These are phyloP conservation scores for Tenthredo notha DNA, from an alignment of 2,888 invertebrate genomes.

Conservation along the genomic window DNA sequence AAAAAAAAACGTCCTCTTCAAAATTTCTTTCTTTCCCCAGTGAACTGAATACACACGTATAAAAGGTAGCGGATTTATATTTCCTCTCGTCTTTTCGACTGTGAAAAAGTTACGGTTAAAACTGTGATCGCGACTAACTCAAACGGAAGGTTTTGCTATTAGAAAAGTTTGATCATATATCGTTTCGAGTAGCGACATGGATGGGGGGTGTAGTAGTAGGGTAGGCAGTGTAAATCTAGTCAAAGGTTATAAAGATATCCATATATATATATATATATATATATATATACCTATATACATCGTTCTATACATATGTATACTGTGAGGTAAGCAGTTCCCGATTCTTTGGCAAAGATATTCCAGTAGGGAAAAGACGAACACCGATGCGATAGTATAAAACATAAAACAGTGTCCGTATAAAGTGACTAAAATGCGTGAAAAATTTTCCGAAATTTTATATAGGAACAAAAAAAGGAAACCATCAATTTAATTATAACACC, in stretches of 20 bases:
- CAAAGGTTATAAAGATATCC: not conserved
- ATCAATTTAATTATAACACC: too few species aligned
- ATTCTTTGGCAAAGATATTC: constrained; percentile 31
- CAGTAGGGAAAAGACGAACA: not conserved
- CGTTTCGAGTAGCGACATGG: not conserved
- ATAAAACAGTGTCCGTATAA: not conserved
- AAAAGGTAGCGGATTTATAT: not conserved
- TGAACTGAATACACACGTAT: not conserved
- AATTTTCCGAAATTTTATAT: too few species aligned
- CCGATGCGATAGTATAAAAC: not conserved
- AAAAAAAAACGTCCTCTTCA: not conserved
- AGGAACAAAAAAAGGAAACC: too few species aligned
- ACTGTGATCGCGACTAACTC: constrained; percentile 30
- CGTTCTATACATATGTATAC: not conserved
- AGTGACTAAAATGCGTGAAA: too few species aligned
- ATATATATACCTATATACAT: not conserved
- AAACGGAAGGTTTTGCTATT: constrained; percentile 43
- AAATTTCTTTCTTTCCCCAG: not conserved
- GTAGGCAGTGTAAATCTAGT: constrained; percentile 27
- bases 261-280: not conserved
- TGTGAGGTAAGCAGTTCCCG: constrained; percentile 8
- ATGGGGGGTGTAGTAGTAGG: too few species aligned
- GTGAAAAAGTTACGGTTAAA: not conserved
- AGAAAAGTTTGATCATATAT: constrained; percentile 44
- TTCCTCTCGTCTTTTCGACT: not conserved